A percentile compares a stretch with the other conserved stretches of the same genome.
These are phyloP conservation scores for Eueremaeus valkanovi DNA, from an alignment of 2,888 invertebrate genomes.

Conservation along the genomic window DNA sequence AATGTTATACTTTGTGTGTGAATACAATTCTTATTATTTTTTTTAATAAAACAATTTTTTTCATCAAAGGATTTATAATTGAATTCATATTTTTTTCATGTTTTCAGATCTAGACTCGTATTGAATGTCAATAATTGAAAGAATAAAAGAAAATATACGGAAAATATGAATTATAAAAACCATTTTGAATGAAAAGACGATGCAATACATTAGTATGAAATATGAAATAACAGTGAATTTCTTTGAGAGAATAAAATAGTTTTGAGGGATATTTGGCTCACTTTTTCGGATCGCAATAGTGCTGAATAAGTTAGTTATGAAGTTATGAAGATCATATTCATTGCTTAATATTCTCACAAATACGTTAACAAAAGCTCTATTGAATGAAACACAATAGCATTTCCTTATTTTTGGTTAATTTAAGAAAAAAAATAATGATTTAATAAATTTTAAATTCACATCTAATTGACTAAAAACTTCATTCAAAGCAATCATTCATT, in stretches of 20 bases:
- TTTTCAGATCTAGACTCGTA: conserved; percentile 4
- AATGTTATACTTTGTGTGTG: conserved; percentile 34
- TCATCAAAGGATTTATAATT: not conserved
- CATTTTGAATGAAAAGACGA: not conserved
- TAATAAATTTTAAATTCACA: not conserved
- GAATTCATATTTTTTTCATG: not conserved
- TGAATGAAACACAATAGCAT: not conserved
- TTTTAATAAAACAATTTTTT: not conserved
- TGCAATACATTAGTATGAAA: not conserved
- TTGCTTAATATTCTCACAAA: too few species aligned
- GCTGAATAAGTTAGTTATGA: too few species aligned
- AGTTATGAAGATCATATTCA: too few species aligned
- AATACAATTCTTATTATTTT: conserved; percentile 1
- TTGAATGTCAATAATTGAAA: conserved; percentile 11
- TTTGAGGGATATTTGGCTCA: not conserved
- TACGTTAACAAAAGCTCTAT: not conserved
- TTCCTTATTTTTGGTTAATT: conserved; percentile 1
- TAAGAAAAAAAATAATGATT: not conserved
- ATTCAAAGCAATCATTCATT: conserved; percentile 14
- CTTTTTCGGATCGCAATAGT: not conserved
- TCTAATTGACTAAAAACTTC: conserved; percentile 9
- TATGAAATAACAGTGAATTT: not conserved
- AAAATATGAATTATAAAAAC: not conserved
- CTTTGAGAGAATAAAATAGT: not conserved
- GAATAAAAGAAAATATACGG: not conserved